Evolutionary conservation across 2,113 vertebrate genomes (phyloP).

Genomic region (Alexandromys fortis): DNA sequence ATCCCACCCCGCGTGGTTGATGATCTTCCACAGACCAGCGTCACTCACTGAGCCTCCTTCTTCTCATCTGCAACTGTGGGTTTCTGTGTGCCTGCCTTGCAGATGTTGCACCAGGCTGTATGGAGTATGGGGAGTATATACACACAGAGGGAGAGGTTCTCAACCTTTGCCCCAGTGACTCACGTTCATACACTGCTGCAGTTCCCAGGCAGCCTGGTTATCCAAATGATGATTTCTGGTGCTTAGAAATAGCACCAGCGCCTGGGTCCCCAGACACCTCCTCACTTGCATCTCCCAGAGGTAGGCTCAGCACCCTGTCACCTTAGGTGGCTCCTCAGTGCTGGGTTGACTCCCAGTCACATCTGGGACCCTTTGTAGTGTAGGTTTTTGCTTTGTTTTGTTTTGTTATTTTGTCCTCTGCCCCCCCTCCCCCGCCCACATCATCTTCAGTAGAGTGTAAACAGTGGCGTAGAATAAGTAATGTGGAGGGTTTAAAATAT

Average conservation of each 20-base stretch:
- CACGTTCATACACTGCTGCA: fast-evolving
- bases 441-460: not conserved
- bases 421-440: no score
- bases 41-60: not conserved
- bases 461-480: no score
- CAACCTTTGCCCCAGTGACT: not conserved
- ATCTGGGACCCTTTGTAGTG: not conserved
- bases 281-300: not conserved
- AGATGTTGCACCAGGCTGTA: not conserved
- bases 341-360: not conserved
- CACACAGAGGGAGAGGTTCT: not conserved
- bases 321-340: not conserved
- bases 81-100: no score
- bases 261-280: not conserved
- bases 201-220: not conserved
- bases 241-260: not conserved
- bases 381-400: not conserved
- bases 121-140: not conserved
- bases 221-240: not conserved
- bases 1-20: not conserved
- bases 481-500: not conserved
- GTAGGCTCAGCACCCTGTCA: no score
- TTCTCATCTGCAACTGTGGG: not conserved
- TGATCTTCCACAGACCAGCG: no score
- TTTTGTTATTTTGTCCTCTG: not conserved